Conservation (phyloP, 2,113 vertebrate genomes). For the Sebastes schlegelii region DNA sequence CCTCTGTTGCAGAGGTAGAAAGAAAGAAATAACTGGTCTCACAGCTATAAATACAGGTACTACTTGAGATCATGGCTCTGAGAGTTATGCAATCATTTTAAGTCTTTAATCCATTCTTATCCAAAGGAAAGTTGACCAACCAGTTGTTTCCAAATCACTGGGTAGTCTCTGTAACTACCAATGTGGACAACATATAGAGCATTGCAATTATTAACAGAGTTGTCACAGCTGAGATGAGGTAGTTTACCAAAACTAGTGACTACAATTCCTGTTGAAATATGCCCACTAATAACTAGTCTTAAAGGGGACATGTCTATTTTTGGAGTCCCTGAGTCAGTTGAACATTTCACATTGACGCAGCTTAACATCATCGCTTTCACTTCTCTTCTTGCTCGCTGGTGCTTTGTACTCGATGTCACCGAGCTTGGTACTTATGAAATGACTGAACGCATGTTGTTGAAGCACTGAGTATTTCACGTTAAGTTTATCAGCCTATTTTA, state of each 20-base stretch:
- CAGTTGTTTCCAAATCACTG: neutral
- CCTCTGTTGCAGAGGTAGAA: neutral
- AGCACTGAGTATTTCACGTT: too few species aligned
- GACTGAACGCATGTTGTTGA: too few species aligned
- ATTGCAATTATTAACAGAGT: neutral
- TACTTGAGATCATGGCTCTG: neutral
- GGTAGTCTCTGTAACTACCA: neutral
- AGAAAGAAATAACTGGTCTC: constrained; percentile 15
- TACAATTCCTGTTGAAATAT: neutral
- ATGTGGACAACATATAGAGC: neutral
- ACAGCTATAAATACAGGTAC: neutral
- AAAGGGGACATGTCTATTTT: neutral
- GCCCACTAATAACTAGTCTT: too few species aligned
- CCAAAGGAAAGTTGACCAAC: neutral
- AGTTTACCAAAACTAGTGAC: neutral
- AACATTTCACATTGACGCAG: too few species aligned
- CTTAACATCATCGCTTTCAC: too few species aligned
- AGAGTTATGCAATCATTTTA: neutral
- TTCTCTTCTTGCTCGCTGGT: too few species aligned
- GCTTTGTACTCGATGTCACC: too few species aligned
- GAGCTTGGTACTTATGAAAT: too few species aligned
- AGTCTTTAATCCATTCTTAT: neutral
- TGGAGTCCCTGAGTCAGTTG: too few species aligned
- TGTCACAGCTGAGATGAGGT: neutral
- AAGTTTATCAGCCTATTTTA: too few species aligned